Evolutionary conservation across 2,888 invertebrate species (phyloP).

Genomic region (Hololepta plana): DNA sequence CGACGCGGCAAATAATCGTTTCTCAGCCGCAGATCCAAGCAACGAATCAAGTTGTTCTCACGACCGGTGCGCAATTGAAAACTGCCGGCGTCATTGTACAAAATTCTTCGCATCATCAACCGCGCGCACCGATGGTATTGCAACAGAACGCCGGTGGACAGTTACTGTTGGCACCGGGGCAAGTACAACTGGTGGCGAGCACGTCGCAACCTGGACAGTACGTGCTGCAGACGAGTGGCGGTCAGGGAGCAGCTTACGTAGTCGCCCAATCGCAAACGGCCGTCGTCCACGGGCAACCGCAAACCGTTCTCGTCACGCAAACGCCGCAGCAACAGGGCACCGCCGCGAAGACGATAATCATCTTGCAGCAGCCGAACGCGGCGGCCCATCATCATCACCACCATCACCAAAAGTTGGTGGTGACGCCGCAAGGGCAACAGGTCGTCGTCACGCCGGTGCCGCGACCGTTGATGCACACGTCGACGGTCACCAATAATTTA

Average conservation of each 20-base stretch:
- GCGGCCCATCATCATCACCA: constrained; percentile 23
- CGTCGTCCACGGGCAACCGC: constrained; percentile 38
- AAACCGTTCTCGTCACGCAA: constrained; percentile 47
- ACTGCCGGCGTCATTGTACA: constrained; percentile 23
- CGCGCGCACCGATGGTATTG: constrained; percentile 19
- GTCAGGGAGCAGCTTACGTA: constrained; percentile 39
- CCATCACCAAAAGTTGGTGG: constrained; percentile 33
- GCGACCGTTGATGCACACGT: constrained; percentile 31
- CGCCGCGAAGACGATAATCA: constrained; percentile 49
- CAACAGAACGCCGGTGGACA: constrained; percentile 22
- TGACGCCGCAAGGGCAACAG: constrained; percentile 49
- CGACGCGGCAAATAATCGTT: constrained; percentile 35
- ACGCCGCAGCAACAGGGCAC: constrained; percentile 46
- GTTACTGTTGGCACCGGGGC: constrained; percentile 21
- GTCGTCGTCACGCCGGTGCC: constrained; percentile 43
- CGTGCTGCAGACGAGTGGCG: constrained; percentile 29
- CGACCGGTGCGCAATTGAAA: constrained; percentile 22
- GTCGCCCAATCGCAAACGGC: constrained; percentile 46
- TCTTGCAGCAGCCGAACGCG: constrained; percentile 38
- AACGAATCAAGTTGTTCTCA: constrained; percentile 16
- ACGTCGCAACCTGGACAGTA: constrained; percentile 29
- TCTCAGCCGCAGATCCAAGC: constrained; percentile 20
- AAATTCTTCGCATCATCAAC: constrained; percentile 16
- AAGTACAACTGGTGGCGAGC: constrained; percentile 28
- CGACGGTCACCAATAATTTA: constrained; percentile 28